Evolutionary conservation across 2,113 vertebrate species (phyloP).

Genomic region (Petaurus breviceps): DNA sequence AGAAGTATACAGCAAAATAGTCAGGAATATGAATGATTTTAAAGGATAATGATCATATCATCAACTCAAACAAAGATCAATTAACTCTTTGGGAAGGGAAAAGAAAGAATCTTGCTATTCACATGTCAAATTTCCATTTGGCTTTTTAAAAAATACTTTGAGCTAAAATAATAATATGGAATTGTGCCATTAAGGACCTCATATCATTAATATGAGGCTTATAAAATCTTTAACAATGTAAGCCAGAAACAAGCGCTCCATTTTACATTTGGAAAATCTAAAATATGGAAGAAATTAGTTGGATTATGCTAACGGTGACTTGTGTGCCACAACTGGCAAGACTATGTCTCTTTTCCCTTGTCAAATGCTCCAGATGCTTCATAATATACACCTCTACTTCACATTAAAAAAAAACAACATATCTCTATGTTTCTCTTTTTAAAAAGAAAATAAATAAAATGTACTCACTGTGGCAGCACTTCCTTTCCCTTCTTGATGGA

Average conservation of each 20-base stretch:
- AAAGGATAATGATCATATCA: not conserved
- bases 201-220: constrained; percentile 6
- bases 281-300: constrained; percentile 1
- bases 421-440: not conserved
- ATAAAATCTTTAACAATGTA: constrained; percentile 25
- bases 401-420: not conserved
- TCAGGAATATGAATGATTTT: constrained; percentile 10
- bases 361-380: not conserved
- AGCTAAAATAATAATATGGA: not conserved
- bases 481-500: constrained; percentile 62
- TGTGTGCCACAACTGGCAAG: not conserved
- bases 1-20: constrained; percentile 38
- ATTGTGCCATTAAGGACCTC: not conserved
- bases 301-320: not conserved
- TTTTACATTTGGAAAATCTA: constrained; percentile 25
- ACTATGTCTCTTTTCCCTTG: not conserved
- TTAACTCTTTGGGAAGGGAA: constrained; percentile 6
- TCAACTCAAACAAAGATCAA: constrained; percentile 43
- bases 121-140: constrained; percentile 19
- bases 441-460: constrained; percentile 30
- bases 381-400: not conserved
- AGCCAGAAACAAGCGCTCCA: not conserved
- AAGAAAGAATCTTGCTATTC: constrained; percentile 15
- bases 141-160: not conserved
- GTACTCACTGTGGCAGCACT: constrained; percentile 66